A percentile compares a stretch with the other conserved stretches of the same genome.
Evolutionary conservation across 2,797 vertebrate genomes (phyloP).

Genomic region (Podargus strigoides): DNA sequence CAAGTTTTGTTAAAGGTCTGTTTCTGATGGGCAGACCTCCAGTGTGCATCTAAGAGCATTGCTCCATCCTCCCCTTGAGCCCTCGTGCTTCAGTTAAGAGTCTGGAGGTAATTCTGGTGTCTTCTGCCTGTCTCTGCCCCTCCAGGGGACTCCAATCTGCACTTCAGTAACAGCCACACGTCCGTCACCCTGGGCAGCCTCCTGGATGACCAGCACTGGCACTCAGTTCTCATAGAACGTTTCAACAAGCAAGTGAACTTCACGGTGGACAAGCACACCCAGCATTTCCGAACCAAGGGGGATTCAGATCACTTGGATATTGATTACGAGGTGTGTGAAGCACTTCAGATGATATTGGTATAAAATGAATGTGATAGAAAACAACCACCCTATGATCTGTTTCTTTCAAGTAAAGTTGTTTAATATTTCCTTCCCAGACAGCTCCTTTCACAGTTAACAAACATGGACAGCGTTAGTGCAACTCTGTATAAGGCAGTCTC

Average conservation of each 20-base stretch:
- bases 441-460: background rate
- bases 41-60: background rate
- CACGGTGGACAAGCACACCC: conserved; percentile 88
- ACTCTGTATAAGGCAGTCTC: background rate
- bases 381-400: background rate
- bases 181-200: conserved; percentile 88
- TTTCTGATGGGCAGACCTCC: background rate
- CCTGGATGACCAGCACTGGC: conserved; percentile 96
- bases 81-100: background rate
- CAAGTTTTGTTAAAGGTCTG: background rate
- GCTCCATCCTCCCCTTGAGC: background rate
- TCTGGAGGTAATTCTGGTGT: background rate
- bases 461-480: background rate
- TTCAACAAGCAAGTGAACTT: conserved; percentile 97
- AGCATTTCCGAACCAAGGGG: conserved; percentile 89
- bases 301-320: conserved; percentile 92
- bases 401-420: background rate
- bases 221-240: conserved; percentile 90
- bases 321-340: conserved; percentile 88
- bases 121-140: background rate
- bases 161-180: conserved; percentile 79
- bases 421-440: background rate
- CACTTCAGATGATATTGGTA: background rate
- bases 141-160: conserved; percentile 85
- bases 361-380: background rate